phyloP scores from a whole-genome alignment of 2,888 invertebrate genomes.

The Sinohyriopsis cumingii region DNA sequence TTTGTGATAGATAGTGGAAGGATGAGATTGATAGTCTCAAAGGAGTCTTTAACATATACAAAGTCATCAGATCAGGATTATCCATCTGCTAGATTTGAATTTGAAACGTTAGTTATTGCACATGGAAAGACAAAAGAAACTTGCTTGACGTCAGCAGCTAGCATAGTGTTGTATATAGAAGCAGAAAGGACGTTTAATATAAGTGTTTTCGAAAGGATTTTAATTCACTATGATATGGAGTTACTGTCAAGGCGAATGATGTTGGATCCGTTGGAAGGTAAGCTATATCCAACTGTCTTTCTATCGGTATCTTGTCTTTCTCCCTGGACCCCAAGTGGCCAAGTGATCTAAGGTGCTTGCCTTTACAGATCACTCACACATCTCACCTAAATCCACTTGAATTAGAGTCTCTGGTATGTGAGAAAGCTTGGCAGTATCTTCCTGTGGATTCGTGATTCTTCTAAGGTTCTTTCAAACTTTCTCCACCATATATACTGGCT shows the following conservation, averaged over 20 bases:
- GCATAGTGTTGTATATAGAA: conserved; percentile 49
- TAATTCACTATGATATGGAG: conserved; percentile 45
- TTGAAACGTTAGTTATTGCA: conserved; percentile 26
- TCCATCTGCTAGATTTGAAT: conserved; percentile 13
- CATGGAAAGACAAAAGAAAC: conserved; percentile 41
- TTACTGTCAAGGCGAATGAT: conserved; percentile 14
- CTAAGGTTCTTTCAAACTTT: no score
- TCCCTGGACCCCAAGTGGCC: no score
- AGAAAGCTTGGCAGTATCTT: no score
- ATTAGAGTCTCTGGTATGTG: no score
- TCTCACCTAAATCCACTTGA: no score
- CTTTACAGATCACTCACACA: no score
- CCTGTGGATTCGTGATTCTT: no score
- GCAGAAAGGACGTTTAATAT: conserved; percentile 34
- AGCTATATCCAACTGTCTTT: background rate
- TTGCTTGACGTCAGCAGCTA: conserved; percentile 37
- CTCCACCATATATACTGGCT: no score
- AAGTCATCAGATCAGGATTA: conserved; percentile 6
- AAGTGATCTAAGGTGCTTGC: no score
- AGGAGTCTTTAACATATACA: conserved; percentile 28
- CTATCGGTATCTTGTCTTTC: no score
- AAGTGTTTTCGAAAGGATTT: conserved; percentile 37
- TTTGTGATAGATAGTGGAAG: conserved; percentile 40
- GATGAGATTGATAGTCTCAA: conserved; percentile 42
- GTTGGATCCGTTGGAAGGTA: conserved; percentile 48